phyloP scores from a whole-genome alignment of 2,113 vertebrate genomes.

The Apteryx owenii region DNA sequence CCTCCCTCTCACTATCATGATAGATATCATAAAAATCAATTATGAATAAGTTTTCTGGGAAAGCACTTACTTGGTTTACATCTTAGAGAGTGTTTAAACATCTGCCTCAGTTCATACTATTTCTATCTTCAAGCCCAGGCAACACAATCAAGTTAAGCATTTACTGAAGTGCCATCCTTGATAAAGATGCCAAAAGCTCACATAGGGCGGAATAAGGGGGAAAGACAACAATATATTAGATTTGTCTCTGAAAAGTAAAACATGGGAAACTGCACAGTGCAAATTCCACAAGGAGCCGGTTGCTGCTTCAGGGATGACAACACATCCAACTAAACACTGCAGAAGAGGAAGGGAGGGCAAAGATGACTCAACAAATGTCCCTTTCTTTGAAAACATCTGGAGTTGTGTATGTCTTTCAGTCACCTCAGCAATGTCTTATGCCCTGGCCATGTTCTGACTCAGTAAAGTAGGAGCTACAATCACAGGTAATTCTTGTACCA shows the following conservation, averaged over 20 bases:
- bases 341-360: background rate
- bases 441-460: background rate
- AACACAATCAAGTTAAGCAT: background rate
- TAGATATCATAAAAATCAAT: background rate
- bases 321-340: background rate
- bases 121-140: background rate
- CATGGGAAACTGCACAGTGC: background rate
- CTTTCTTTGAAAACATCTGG: background rate
- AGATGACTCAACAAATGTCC: background rate
- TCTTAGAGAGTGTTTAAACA: background rate
- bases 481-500: background rate
- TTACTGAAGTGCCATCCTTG: background rate
- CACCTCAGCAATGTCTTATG: background rate
- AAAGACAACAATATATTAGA: background rate
- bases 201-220: background rate
- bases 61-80: background rate
- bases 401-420: background rate
- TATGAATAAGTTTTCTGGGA: background rate
- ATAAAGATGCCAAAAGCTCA: background rate
- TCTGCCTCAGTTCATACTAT: background rate
- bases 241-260: background rate
- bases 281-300: background rate
- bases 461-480: background rate
- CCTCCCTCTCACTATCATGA: background rate
- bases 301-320: background rate